phyloP scores from a whole-genome alignment of 2,797 vertebrate genomes.

The Podargus strigoides region DNA sequence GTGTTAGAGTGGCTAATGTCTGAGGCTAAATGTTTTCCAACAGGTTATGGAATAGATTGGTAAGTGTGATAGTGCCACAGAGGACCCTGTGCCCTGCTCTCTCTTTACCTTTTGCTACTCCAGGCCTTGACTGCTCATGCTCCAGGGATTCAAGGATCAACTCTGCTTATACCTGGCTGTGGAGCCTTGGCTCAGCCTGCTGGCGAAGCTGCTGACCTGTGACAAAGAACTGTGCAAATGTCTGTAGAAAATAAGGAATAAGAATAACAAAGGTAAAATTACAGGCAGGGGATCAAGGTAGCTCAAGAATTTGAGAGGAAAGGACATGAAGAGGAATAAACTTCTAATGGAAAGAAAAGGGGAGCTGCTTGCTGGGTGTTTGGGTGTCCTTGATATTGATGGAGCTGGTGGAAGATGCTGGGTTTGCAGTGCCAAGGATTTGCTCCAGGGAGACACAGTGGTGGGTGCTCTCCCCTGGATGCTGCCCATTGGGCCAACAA shows the following conservation, averaged over 20 bases:
- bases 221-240: not conserved
- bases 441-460: not conserved
- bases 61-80: not conserved
- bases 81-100: no score
- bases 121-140: not conserved
- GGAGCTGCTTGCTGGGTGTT: not conserved
- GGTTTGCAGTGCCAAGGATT: not conserved
- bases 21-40: not conserved
- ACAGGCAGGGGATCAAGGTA: not conserved
- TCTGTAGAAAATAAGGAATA: not conserved
- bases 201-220: not conserved
- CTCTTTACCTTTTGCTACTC: not conserved
- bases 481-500: fast-evolving
- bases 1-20: not conserved
- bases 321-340: not conserved
- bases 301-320: not conserved
- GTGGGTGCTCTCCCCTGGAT: fast-evolving
- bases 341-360: not conserved
- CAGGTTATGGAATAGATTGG: not conserved
- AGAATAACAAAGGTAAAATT: not conserved
- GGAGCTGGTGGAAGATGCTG: not conserved
- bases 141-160: not conserved
- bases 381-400: not conserved
- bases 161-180: not conserved
- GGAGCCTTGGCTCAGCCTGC: not conserved